Base-by-base conservation (phyloP, 2,113 vertebrate genomes). In the Passer montanus region DNA sequence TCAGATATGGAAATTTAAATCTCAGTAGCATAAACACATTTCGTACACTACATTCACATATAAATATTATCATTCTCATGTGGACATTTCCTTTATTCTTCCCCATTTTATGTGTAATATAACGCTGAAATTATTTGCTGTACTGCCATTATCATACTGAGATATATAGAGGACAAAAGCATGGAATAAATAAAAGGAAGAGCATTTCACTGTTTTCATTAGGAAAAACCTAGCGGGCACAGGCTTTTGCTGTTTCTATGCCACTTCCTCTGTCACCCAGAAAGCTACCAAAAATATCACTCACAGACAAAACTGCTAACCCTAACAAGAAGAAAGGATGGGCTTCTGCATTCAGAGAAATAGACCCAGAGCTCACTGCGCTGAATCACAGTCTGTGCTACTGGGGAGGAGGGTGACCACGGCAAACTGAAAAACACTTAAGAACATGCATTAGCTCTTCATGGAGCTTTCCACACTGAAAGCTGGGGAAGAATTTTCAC, bases 1-100 rank as follows among this genome's bases (percentile, higher is more conserved):
- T 93, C 81, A 94, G 82, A 94, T 94, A 95, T n/a, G 77, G 94
- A 97, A 95, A 95, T 97, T 91, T 83, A 93, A 95, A 92, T 88
- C 94, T 97, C 96, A 82, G 58, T 60, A 94, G 70, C 75, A 76
- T 37, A 77, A 62, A 87, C 46, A 41, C 44, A 93, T 89, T 95
- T 81, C 87, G 52, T 90, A 87, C 8, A 2, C 58, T 74, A 58
- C 28, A 47, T 62, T 92, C 60, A 76, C 85, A 87, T 95, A 96
- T 90, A 89, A 97, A 96, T 97, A 95, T 97, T 94, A 94, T 52
- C 49, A 33, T 86, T 94, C 90, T 85, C 64, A 63, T 68, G 62
- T 56, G 81, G 46, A 72, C 23, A 2, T 83, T 94, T 81, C 56
- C 30, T 84, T 87, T 93, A 68, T 82, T 87, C 6, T 90, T 88